Base-by-base conservation (phyloP, 2,113 vertebrate genomes). In the Pelecanus crispus region DNA sequence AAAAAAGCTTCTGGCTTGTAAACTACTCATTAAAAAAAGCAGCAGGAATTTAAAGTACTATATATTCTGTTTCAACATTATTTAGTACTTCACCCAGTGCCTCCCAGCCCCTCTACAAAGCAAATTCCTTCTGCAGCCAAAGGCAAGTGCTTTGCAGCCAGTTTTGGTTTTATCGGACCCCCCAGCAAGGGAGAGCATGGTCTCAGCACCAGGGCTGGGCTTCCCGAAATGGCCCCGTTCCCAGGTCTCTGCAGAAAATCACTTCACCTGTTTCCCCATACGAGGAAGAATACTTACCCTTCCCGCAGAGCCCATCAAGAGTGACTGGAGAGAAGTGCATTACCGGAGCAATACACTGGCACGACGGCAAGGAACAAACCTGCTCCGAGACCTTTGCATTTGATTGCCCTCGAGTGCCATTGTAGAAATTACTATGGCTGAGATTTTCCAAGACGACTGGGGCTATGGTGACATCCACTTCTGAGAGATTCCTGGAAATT, bases 181-280 rank as follows among this genome's bases (percentile, higher is more conserved):
- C 47, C 7, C 26, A 42, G 66, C 0, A 3, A n/a, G 21, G n/a
- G 18, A 70, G 8, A 61, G 56, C 52, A 55, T 0, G 0, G 17
- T 12, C 32, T 38, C 14, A 25, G 21, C 5, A 38, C n/a, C 1
- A 0, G 26, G 9, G 13, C 42, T 31, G 55, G 38, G 21, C 42
- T 81, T 59, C 70, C 34, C 1, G 0, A 42, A 68, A 61, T 0
- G 15, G 11, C 17, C 45, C 62, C 2, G 1, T 22, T 77, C 45
- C 84, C 50, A 42, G 11, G 20, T 47, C 36, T 52, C 62, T 63
- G 40, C 42, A 81, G 34, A 82, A 59, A 32, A 67, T 13, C 40
- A 20, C 47, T 47, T 56, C 65, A 53, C 28, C 36, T 1, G 0
- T 29, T 73, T 49, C 45, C 65, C 42, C 24, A 2, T 4, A 20